These are phyloP conservation scores for Alosa sapidissima DNA, from an alignment of 2,797 vertebrate genomes.

Conservation along the genomic window DNA sequence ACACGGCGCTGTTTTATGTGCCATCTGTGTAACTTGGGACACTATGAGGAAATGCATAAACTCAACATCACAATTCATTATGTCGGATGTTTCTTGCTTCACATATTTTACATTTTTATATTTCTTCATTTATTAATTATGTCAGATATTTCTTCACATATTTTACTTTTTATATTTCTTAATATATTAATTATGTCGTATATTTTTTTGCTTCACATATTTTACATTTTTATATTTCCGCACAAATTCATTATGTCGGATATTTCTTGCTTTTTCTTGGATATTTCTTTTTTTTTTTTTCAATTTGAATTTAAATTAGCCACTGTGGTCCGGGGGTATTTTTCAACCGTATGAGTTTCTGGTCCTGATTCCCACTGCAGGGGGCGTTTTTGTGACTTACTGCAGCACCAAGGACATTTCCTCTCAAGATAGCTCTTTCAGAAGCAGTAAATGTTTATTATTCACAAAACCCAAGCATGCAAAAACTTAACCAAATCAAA, in stretches of 20 bases:
- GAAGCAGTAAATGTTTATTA: neutral
- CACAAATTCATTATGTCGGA: neutral
- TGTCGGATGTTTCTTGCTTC: neutral
- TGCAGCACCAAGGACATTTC: neutral
- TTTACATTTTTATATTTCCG: neutral
- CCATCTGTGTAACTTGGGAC: neutral
- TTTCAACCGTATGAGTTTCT: neutral
- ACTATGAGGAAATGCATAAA: neutral
- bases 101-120: neutral
- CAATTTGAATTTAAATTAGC: neutral
- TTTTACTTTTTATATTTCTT: neutral
- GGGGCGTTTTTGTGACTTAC: neutral
- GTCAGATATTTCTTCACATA: neutral
- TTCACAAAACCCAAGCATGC: neutral
- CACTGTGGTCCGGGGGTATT: neutral
- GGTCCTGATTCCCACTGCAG: neutral
- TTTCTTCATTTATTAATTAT: neutral
- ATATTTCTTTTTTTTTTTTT: neutral
- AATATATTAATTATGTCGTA: neutral
- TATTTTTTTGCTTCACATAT: slow-evolving; percentile 8
- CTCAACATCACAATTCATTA: neutral
- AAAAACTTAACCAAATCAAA: too few species aligned
- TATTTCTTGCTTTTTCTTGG: neutral
- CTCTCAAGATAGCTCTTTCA: neutral
- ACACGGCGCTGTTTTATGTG: neutral